These are phyloP conservation scores for Calypte anna DNA, from an alignment of 2,113 vertebrate species.

Conservation along the genomic window DNA sequence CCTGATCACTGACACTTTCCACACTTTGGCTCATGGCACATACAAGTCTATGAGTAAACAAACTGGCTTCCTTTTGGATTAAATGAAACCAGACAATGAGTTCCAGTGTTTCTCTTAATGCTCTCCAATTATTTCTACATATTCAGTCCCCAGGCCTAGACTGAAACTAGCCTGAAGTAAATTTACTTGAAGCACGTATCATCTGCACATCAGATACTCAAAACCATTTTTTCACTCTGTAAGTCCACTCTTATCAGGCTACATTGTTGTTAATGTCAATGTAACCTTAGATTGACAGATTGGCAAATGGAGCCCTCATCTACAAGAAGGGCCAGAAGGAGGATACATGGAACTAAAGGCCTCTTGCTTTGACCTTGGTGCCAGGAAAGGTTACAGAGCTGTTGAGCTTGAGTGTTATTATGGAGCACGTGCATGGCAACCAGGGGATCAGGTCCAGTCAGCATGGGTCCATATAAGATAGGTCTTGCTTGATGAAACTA, in stretches of 20 bases:
- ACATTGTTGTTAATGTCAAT: neutral
- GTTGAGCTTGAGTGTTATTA: too few relatives aligned
- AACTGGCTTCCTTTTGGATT: neutral
- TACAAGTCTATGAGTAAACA: neutral
- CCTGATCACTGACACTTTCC: neutral
- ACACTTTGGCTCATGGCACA: neutral
- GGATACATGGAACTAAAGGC: too few relatives aligned
- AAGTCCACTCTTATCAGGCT: constrained; percentile 20
- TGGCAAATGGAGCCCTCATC: too few relatives aligned
- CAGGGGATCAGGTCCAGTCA: neutral
- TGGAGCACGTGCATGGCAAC: too few relatives aligned
- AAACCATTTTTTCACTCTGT: neutral
- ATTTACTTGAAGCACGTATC: neutral
- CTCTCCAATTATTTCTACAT: constrained; percentile 4
- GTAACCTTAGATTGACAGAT: neutral
- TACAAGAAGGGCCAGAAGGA: too few relatives aligned
- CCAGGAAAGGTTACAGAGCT: too few relatives aligned
- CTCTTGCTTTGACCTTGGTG: too few relatives aligned
- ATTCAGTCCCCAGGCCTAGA: neutral
- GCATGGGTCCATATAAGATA: too few relatives aligned
- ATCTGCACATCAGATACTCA: neutral
- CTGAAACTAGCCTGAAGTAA: neutral
- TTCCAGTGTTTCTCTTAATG: constrained; percentile 22
- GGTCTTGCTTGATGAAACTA: too few relatives aligned
- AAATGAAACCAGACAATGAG: constrained; percentile 31